Conservation (phyloP, 2,797 vertebrate genomes). For the Eospalax fontanierii region DNA sequence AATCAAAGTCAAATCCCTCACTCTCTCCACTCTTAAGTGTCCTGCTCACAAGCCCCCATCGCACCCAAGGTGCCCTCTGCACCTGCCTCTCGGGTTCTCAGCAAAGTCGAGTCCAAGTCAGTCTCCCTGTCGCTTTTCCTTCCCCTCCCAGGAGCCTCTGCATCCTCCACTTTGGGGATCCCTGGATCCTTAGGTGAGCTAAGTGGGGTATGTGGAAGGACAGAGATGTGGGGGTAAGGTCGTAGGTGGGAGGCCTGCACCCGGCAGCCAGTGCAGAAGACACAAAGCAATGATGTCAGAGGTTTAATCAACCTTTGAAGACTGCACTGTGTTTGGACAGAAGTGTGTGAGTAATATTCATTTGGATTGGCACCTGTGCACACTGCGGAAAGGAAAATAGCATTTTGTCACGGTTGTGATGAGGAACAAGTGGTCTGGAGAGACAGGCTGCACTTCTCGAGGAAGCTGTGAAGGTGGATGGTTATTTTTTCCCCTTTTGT, state of each 20-base stretch:
- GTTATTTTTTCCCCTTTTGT: conserved; percentile 29
- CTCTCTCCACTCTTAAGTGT: background rate
- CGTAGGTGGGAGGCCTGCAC: conserved; percentile 60
- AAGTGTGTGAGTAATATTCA: conserved; percentile 62
- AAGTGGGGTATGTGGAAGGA: background rate
- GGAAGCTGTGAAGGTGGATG: conserved; percentile 16
- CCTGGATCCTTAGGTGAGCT: background rate
- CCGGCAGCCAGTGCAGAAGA: conserved; percentile 32
- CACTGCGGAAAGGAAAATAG: conserved; percentile 51
- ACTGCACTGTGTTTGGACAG: conserved; percentile 79
- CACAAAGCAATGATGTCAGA: conserved; percentile 11
- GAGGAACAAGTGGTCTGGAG: conserved; percentile 54
- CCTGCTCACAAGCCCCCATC: background rate
- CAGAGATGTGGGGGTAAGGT: conserved; percentile 5
- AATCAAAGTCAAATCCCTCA: conserved; percentile 74
- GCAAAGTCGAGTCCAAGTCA: background rate
- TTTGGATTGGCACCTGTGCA: conserved; percentile 21
- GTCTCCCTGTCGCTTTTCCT: background rate
- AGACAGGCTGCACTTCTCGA: background rate
- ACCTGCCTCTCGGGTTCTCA: background rate
- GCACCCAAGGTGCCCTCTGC: conserved; percentile 1
- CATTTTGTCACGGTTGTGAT: conserved; percentile 68
- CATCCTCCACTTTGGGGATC: background rate
- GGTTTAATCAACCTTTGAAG: conserved; percentile 79
- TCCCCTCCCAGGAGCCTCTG: background rate